Percentiles rank a stretch among this genome's conserved stretches.
phyloP scores from a whole-genome alignment of 2,888 invertebrate genomes.

The Nyleta sp. region DNA sequence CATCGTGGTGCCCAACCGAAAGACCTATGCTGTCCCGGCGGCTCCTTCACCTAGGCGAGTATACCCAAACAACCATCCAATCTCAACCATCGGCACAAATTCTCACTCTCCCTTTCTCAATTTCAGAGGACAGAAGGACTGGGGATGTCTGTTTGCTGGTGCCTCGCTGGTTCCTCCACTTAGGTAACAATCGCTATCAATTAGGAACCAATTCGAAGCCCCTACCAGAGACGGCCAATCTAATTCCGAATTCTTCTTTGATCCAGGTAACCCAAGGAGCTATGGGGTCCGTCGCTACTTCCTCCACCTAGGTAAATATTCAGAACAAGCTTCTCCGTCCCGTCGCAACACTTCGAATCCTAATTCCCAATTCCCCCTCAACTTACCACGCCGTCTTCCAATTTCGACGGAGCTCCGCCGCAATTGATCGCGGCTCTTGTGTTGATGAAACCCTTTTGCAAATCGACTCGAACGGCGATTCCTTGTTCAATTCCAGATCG shows the following conservation, averaged over 20 bases:
- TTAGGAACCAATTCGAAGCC: too few species aligned
- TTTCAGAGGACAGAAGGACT: slow-evolving; percentile 35
- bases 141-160: slow-evolving; percentile 39
- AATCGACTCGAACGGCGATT: too few species aligned
- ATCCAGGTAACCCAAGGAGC: slow-evolving; percentile 32
- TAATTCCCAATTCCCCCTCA: too few species aligned
- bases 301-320: slow-evolving; percentile 38
- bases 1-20: slow-evolving; percentile 43
- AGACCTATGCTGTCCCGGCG: slow-evolving; percentile 48
- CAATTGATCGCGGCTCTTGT: too few species aligned
- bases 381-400: too few species aligned
- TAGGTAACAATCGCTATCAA: slow-evolving; percentile 27
- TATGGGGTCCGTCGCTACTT: slow-evolving; percentile 30
- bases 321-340: too few species aligned
- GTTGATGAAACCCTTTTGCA: too few species aligned
- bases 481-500: too few species aligned
- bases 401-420: too few species aligned
- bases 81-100: too few species aligned
- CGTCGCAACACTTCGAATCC: too few species aligned
- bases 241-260: slow-evolving; percentile 12
- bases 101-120: background rate
- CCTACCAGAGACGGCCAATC: too few species aligned
- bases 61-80: background rate
- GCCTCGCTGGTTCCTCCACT: slow-evolving; percentile 42
- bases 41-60: slow-evolving; percentile 55